Conservation (phyloP, 2,113 vertebrate genomes). For the Eolophus roseicapilla region DNA sequence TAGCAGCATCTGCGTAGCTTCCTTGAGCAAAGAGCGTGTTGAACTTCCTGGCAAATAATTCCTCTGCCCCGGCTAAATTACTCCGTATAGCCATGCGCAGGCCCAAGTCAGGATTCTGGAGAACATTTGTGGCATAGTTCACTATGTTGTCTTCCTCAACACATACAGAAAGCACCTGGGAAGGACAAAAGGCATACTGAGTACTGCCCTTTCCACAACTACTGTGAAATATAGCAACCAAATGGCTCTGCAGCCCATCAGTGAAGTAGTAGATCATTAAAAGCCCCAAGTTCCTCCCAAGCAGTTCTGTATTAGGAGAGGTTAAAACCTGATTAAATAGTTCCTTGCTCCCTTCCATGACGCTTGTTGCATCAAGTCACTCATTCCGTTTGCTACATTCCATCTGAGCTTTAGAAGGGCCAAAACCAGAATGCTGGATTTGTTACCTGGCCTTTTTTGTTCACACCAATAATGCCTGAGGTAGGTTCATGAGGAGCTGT, state of each 20-base stretch:
- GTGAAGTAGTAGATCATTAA: background rate
- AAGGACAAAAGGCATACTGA: background rate
- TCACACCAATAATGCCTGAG: slow-evolving; percentile 92
- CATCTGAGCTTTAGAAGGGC: background rate
- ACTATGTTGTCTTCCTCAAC: slow-evolving; percentile 96
- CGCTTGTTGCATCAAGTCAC: background rate
- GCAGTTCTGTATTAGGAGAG: background rate
- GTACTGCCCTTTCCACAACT: background rate
- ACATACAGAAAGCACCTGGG: slow-evolving; percentile 89
- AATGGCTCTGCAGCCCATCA: background rate
- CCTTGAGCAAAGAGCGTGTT: slow-evolving; percentile 88
- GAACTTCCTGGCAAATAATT: slow-evolving; percentile 90
- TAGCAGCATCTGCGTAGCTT: slow-evolving; percentile 89
- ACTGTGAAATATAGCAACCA: background rate
- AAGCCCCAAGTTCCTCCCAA: background rate
- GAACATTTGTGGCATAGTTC: slow-evolving; percentile 86
- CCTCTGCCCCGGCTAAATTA: slow-evolving; percentile 89
- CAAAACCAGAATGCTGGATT: background rate
- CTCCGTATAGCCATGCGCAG: slow-evolving; percentile 88
- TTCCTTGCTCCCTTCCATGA: background rate
- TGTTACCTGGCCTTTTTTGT: slow-evolving; percentile 91
- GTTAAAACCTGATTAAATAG: background rate
- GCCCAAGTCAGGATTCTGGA: slow-evolving; percentile 91
- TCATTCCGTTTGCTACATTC: background rate
- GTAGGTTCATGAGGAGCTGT: slow-evolving; percentile 89